Evolutionary conservation across 2,113 vertebrate species (phyloP).

Genomic region (Pholis gunnellus): DNA sequence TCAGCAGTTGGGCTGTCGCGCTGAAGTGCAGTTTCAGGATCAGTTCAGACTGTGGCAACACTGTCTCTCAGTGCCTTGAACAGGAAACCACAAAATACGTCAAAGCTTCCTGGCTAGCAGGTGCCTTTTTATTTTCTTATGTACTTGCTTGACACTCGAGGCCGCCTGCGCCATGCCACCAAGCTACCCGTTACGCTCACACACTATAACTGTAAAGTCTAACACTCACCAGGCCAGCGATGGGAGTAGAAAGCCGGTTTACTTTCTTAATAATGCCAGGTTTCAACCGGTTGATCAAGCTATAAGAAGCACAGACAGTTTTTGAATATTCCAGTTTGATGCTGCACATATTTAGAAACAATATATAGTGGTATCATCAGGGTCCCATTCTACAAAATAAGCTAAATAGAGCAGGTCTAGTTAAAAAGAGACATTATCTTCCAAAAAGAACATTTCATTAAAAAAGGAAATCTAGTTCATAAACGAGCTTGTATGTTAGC

Average conservation of each 20-base stretch:
- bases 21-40: conserved; percentile 43
- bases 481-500: background rate
- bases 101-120: conserved; percentile 62
- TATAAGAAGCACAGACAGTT: conserved; percentile 51
- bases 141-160: background rate
- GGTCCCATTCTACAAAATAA: background rate
- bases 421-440: background rate
- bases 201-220: background rate
- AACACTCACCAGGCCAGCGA: conserved; percentile 93
- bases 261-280: conserved; percentile 92
- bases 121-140: conserved; percentile 12
- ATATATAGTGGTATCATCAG: background rate
- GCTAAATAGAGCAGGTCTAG: background rate
- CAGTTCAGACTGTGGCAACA: conserved; percentile 13
- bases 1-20: conserved; percentile 1
- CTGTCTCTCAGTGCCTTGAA: conserved; percentile 20
- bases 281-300: conserved; percentile 95
- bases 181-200: background rate
- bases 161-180: too few species aligned
- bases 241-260: conserved; percentile 93
- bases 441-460: background rate
- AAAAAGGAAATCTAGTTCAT: background rate
- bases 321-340: background rate
- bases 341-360: background rate
- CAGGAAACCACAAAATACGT: conserved; percentile 72